These are phyloP conservation scores for Sphaerophoria rueppellii DNA, from an alignment of 2,888 invertebrate genomes.

Conservation along the genomic window DNA sequence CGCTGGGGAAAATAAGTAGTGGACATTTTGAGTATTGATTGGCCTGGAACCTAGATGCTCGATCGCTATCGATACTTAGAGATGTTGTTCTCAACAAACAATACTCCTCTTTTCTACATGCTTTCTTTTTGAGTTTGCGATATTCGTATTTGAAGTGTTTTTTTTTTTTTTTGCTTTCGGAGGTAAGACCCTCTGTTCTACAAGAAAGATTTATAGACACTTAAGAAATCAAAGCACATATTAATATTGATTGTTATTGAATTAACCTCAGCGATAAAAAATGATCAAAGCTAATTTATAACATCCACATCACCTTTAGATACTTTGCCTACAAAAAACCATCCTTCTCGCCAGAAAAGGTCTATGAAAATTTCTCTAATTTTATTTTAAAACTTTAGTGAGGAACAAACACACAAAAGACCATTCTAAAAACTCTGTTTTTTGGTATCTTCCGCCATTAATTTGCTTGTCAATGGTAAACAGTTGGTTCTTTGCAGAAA, in stretches of 20 bases:
- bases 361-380: constrained; percentile 32
- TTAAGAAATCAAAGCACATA: too few relatives aligned
- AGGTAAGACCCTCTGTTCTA: too few relatives aligned
- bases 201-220: too few relatives aligned
- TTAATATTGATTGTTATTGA: neutral
- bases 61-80: too few relatives aligned
- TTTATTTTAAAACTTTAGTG: constrained; percentile 18
- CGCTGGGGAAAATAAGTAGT: too few relatives aligned
- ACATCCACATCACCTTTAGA: constrained; percentile 13
- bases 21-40: too few relatives aligned
- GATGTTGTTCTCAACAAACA: too few relatives aligned
- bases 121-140: too few relatives aligned
- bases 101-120: too few relatives aligned
- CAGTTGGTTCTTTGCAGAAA: constrained; percentile 43
- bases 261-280: constrained; percentile 19
- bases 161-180: too few relatives aligned
- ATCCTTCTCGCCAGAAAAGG: neutral
- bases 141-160: too few relatives aligned
- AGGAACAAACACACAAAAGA: neutral
- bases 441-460: constrained; percentile 55
- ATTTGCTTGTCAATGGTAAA: constrained; percentile 57
- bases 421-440: constrained; percentile 41
- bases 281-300: neutral
- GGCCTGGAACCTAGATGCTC: too few relatives aligned
- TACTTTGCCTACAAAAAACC: constrained; percentile 5